Evolutionary conservation across 2,113 vertebrate genomes (phyloP), one percentile per base, ranked within the genome.

Genomic region (Otis tarda): DNA sequence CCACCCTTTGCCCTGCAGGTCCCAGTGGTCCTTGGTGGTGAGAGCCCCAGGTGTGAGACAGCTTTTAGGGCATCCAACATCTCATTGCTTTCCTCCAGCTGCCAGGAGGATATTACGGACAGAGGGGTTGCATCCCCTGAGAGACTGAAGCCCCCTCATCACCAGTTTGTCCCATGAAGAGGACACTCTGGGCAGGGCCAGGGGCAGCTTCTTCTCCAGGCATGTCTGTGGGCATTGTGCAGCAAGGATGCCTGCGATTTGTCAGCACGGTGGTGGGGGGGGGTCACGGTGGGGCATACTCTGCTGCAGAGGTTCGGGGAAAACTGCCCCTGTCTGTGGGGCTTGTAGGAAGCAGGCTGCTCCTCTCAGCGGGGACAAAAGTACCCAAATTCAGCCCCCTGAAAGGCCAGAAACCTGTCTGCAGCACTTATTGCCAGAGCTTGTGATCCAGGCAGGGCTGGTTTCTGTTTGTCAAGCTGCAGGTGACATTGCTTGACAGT

Each of bases 181-280:
- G n/a, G 57, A 71, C 5, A 7, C 18, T 18, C 30, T 39, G 39
- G 33, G 49, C 49, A 70, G 37, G 37, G 4, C 12, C 45, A 37
- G 56, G 30, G 22, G 7, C 28, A 37, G 45, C 43, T 71, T 4
- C 30, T 70, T 90, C 59, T 60, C 45, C 21, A 27, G 33, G 31
- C 31, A 64, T 0, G 0, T 28, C 74, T 21, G 43, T 53, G 75
- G 19, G 25, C 41, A 63, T 22, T 2, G 0, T 16, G 24, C 21
- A 27, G 16, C 2, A 14, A 25, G 18, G 49, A 50, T 1, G 1
- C 31, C 37, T 50, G 25, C 0, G 0, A 45, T 64, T n/a, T 22
- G 53, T 47, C 4, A 12, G 27, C 11, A 21, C 49, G 10, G 13
- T 9, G 33, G 7, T 28, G 15, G 7, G 37, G 7, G 37, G 9